phyloP scores from a whole-genome alignment of 1,140 invertebrate species.

The Drosophila ficusphila region DNA sequence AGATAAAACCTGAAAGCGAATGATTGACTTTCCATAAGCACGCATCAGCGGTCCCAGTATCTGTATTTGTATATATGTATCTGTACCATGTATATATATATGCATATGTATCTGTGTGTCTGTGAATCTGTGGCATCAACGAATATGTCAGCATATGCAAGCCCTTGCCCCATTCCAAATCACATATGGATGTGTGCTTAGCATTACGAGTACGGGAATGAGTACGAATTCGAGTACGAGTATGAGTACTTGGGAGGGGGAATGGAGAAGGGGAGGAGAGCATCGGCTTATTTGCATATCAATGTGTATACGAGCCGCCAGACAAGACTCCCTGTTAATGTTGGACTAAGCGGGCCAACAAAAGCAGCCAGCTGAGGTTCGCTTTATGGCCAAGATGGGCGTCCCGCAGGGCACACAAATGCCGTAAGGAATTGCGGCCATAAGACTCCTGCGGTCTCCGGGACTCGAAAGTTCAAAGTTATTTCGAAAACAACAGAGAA shows the following conservation, averaged over 20 bases:
- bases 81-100: slow-evolving; percentile 16
- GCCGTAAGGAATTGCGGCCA: slow-evolving; percentile 17
- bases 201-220: slow-evolving; percentile 23
- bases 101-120: no score
- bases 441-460: slow-evolving; percentile 20
- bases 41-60: slow-evolving; percentile 53
- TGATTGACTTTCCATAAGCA: slow-evolving; percentile 75
- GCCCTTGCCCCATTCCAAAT: neutral
- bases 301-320: slow-evolving; percentile 41
- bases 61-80: slow-evolving; percentile 12
- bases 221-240: neutral
- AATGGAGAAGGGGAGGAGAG: neutral
- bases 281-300: slow-evolving; percentile 68
- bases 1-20: slow-evolving; percentile 72
- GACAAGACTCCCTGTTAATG: slow-evolving; percentile 13
- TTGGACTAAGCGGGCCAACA: slow-evolving; percentile 31
- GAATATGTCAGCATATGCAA: neutral
- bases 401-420: neutral
- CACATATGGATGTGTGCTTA: neutral
- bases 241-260: no score
- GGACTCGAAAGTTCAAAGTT: slow-evolving; percentile 9
- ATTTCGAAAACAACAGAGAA: slow-evolving; percentile 3
- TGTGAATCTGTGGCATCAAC: no score
- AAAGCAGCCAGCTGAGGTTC: slow-evolving; percentile 25
- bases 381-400: slow-evolving; percentile 7